Percentiles rank a stretch among this genome's conserved stretches.
Evolutionary conservation across 2,888 invertebrate genomes (phyloP).

Genomic region (Leptothorax acervorum): DNA sequence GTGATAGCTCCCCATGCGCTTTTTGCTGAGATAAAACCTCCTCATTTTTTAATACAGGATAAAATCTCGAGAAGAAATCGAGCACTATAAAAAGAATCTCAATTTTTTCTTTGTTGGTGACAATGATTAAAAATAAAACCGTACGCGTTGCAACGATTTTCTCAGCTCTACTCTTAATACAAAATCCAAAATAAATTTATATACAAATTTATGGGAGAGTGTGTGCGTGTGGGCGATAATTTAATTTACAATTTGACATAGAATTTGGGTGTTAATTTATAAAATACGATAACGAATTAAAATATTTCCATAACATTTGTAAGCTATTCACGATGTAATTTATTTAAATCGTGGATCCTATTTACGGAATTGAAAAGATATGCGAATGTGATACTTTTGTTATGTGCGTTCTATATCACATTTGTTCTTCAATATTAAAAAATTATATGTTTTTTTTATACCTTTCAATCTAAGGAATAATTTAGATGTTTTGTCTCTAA

Average conservation of each 20-base stretch:
- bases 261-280: not conserved
- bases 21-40: slow-evolving; percentile 24
- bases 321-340: not conserved
- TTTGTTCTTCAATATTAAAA: not conserved
- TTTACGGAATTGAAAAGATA: not conserved
- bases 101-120: not conserved
- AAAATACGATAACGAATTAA: not conserved
- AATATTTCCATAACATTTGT: not conserved
- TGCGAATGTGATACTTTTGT: not conserved
- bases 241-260: not conserved
- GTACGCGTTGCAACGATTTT: not conserved
- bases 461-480: not conserved
- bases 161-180: too few species aligned
- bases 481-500: not conserved
- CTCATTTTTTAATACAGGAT: not conserved
- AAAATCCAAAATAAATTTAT: too few species aligned
- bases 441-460: not conserved
- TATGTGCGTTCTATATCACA: not conserved
- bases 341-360: not conserved
- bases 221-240: not conserved
- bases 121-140: not conserved
- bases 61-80: not conserved
- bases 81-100: not conserved
- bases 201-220: too few species aligned
- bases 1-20: not conserved